These are phyloP conservation scores for Parapristionchus giblindavisi DNA, from an alignment of 2,888 invertebrate species.

Conservation along the genomic window DNA sequence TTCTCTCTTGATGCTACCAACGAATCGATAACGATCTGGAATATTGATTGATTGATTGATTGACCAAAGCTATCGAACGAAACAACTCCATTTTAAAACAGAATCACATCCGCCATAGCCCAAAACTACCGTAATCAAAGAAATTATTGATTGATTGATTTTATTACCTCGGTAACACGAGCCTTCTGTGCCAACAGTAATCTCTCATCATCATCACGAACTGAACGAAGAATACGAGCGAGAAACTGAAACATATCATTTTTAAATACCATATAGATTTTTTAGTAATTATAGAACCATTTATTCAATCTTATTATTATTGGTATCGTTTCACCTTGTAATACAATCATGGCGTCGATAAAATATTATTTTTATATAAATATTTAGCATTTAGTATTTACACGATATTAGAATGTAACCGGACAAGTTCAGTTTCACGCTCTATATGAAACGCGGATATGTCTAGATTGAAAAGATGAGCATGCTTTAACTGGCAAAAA, in stretches of 20 bases:
- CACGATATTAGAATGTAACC: no score
- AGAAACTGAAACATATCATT: conserved; percentile 42
- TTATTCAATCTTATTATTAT: not conserved
- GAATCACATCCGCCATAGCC: not conserved
- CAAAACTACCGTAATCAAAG: not conserved
- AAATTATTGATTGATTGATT: not conserved
- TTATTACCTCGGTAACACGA: conserved; percentile 43
- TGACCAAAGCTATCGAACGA: not conserved
- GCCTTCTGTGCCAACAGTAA: conserved; percentile 47
- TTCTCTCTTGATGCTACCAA: conserved; percentile 54
- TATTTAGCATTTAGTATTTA: no score
- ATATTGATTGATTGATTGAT: not conserved
- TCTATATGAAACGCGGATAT: no score
- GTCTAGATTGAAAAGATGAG: no score
- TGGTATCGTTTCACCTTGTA: no score
- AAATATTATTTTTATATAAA: no score
- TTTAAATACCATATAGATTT: not conserved
- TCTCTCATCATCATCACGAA: conserved; percentile 49
- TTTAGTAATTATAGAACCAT: not conserved
- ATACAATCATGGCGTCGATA: no score
- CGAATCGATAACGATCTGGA: conserved; percentile 55
- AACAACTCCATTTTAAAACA: not conserved
- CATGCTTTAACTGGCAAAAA: no score
- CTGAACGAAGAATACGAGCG: conserved; percentile 45
- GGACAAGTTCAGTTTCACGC: no score